Evolutionary conservation across 2,888 invertebrate species (phyloP).

Genomic region (Drosophila prostipennis): DNA sequence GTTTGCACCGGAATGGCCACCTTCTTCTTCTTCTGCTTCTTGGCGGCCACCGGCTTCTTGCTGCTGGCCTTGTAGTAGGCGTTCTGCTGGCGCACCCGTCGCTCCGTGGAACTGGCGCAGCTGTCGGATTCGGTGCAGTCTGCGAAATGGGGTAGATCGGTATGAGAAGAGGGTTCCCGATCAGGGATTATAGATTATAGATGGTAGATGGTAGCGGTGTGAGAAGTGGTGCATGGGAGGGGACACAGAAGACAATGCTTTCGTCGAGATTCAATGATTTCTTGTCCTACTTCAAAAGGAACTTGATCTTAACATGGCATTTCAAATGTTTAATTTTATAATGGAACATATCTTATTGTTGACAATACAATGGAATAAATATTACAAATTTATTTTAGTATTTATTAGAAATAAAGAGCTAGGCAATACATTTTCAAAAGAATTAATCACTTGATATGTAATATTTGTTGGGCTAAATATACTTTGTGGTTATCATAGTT

Average conservation of each 20-base stretch:
- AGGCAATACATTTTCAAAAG: too few species aligned
- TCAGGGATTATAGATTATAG: too few species aligned
- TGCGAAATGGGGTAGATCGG: constrained; percentile 16
- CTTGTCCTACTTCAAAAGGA: constrained; percentile 10
- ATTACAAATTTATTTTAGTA: too few species aligned
- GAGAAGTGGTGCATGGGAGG: neutral
- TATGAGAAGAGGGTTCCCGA: neutral
- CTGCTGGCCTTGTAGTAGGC: constrained; percentile 88
- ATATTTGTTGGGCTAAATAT: too few species aligned
- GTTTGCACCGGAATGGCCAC: constrained; percentile 94
- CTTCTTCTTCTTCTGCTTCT: constrained; percentile 89
- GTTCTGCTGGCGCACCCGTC: constrained; percentile 87
- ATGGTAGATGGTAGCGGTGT: neutral
- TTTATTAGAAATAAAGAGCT: too few species aligned
- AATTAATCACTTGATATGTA: too few species aligned
- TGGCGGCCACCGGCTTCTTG: constrained; percentile 89
- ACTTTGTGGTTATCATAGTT: too few species aligned
- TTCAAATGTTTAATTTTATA: neutral
- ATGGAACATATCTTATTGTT: neutral
- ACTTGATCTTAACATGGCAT: constrained; percentile 19
- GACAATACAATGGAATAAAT: neutral
- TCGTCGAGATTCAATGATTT: constrained; percentile 2
- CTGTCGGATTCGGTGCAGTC: constrained; percentile 95
- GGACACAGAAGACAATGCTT: constrained; percentile 24
- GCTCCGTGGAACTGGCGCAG: constrained; percentile 87